These are phyloP conservation scores for Accipiter cooperii DNA, from an alignment of 2,113 vertebrate genomes.

Conservation along the genomic window DNA sequence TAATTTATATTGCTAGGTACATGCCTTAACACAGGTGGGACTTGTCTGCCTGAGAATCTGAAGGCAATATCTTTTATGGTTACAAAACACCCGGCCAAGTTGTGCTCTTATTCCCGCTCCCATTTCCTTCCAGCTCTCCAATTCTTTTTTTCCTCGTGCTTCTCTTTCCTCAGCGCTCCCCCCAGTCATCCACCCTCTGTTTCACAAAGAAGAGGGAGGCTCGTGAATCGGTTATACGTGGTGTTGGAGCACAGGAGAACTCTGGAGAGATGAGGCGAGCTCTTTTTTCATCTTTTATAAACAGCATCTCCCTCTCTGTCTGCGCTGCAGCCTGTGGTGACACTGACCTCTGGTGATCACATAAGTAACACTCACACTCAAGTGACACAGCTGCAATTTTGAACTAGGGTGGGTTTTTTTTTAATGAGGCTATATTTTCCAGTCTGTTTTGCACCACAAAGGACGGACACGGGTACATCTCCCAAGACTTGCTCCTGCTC, in stretches of 20 bases:
- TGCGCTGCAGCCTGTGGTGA: constrained; percentile 35
- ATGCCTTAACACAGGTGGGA: background rate
- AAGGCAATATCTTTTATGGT: background rate
- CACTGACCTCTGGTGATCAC: constrained; percentile 66
- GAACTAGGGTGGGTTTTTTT: background rate
- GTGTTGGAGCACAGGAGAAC: background rate
- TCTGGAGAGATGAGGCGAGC: background rate
- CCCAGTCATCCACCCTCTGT: background rate
- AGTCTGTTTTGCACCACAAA: background rate
- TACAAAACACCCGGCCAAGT: background rate
- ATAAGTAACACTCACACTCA: background rate
- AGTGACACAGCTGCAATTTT: background rate
- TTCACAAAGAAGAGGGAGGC: background rate
- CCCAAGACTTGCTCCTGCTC: background rate
- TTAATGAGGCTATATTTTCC: background rate
- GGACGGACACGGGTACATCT: accelerated
- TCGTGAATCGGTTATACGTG: background rate
- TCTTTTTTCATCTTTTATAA: background rate
- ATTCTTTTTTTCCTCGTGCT: background rate
- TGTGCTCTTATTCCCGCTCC: background rate
- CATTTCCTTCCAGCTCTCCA: background rate
- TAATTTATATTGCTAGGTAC: background rate
- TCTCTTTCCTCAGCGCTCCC: background rate
- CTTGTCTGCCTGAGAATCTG: background rate
- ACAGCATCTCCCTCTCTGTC: background rate